phyloP scores from a whole-genome alignment of 2,113 vertebrate genomes.

The Vulpes vulpes region DNA sequence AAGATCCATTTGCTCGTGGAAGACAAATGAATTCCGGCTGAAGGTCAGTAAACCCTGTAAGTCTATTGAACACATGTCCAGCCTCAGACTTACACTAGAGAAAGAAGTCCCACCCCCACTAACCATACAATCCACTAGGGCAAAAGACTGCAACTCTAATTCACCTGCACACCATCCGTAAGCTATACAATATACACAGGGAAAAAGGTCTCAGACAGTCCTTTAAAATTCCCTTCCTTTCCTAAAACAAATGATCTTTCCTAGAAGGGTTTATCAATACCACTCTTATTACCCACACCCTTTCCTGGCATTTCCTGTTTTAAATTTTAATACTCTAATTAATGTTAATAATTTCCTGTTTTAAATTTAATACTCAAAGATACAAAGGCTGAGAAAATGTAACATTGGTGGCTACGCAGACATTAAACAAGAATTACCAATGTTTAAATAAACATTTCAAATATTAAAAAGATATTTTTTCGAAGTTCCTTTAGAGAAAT shows the following conservation, averaged over 20 bases:
- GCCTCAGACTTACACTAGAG: background rate
- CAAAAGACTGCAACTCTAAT: background rate
- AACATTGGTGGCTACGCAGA: background rate
- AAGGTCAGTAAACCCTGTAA: background rate
- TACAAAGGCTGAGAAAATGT: background rate
- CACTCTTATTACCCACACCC: background rate
- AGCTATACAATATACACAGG: background rate
- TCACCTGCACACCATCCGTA: background rate
- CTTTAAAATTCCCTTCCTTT: background rate
- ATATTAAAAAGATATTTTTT: background rate
- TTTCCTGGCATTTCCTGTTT: background rate
- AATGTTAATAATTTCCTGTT: background rate
- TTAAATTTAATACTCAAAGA: background rate
- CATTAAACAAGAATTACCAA: background rate
- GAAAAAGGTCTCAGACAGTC: rapidly evolving
- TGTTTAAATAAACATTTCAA: background rate
- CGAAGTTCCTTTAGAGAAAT: background rate
- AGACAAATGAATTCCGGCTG: background rate
- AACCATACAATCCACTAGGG: background rate
- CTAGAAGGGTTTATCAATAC: background rate
- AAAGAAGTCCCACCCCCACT: background rate
- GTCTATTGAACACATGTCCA: background rate
- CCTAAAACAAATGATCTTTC: background rate
- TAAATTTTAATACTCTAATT: background rate
- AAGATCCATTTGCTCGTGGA: background rate